Conservation (phyloP, 1,140 invertebrate genomes). For the Trichogramma pretiosum region DNA sequence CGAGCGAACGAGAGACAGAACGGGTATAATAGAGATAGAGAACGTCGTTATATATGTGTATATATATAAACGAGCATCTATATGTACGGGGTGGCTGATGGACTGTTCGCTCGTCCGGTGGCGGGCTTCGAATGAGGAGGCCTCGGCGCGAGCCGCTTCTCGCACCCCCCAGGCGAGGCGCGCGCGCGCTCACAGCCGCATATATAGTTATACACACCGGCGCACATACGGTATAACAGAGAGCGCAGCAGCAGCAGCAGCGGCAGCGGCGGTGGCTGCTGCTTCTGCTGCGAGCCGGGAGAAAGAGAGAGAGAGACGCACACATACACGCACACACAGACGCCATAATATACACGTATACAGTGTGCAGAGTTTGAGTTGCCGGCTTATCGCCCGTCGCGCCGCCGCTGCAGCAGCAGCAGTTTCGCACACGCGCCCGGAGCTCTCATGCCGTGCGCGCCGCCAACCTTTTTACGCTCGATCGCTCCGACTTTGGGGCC, state of each 20-base stretch:
- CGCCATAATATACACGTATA: no score
- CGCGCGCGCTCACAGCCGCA: not conserved
- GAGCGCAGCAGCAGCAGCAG: no score
- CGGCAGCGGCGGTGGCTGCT: no score
- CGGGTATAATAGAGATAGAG: no score
- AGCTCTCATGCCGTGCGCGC: constrained; percentile 8
- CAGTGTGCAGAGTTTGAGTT: no score
- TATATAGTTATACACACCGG: not conserved
- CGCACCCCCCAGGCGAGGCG: constrained; percentile 25
- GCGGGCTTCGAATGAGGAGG: constrained; percentile 43
- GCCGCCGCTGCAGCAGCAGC: not conserved
- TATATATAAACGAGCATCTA: not conserved
- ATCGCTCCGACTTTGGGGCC: not conserved
- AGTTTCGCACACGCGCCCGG: not conserved
- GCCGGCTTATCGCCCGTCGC: no score
- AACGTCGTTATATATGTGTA: not conserved
- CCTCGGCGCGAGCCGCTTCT: constrained; percentile 24
- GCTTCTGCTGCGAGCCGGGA: no score
- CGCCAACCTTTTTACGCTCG: constrained; percentile 16
- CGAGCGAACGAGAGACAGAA: no score
- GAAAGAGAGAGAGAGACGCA: no score
- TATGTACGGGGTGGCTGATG: constrained; percentile 21
- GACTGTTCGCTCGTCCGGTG: constrained; percentile 42
- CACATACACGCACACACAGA: no score
- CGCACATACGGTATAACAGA: no score